Conservation (phyloP, 1,140 invertebrate genomes). For the Pseudobourletiella spinata region DNA sequence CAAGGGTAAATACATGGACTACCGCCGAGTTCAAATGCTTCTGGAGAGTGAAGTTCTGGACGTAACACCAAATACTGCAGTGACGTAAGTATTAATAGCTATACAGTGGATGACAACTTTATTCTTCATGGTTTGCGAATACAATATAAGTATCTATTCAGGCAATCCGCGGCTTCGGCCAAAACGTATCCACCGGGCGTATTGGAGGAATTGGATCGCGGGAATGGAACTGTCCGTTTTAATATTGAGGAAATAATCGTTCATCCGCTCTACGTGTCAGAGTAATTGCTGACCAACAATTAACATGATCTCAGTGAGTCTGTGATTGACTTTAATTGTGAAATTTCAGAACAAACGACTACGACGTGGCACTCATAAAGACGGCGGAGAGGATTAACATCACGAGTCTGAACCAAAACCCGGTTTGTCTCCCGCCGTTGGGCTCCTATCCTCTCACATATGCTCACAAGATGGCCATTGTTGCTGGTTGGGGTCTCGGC, state of each 20-base stretch:
- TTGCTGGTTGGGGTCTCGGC: conserved; percentile 24
- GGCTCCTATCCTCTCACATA: conserved; percentile 23
- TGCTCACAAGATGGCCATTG: conserved; percentile 8
- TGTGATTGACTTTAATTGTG: neutral
- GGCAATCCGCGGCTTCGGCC: neutral
- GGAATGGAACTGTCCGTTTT: conserved; percentile 16
- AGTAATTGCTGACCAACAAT: conserved; percentile 10
- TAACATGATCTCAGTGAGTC: neutral
- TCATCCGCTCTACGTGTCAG: conserved; percentile 31
- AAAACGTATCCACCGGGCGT: neutral
- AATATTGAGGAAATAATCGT: conserved; percentile 27
- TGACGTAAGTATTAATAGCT: too few relatives aligned
- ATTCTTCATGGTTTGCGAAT: too few relatives aligned
- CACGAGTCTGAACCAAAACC: neutral
- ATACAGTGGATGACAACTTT: too few relatives aligned
- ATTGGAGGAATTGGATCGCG: conserved; percentile 15
- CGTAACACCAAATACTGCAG: conserved; percentile 13
- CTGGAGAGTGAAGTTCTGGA: conserved; percentile 23
- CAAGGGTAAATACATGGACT: conserved; percentile 29
- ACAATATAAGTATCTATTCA: neutral
- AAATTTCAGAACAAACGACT: conserved; percentile 32
- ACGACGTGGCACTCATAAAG: conserved; percentile 22
- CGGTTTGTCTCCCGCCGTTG: conserved; percentile 24
- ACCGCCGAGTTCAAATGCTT: conserved; percentile 18
- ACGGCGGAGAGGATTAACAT: conserved; percentile 7